Base-by-base conservation (phyloP, 1,140 invertebrate species). In the Meloidogyne floridensis region DNA sequence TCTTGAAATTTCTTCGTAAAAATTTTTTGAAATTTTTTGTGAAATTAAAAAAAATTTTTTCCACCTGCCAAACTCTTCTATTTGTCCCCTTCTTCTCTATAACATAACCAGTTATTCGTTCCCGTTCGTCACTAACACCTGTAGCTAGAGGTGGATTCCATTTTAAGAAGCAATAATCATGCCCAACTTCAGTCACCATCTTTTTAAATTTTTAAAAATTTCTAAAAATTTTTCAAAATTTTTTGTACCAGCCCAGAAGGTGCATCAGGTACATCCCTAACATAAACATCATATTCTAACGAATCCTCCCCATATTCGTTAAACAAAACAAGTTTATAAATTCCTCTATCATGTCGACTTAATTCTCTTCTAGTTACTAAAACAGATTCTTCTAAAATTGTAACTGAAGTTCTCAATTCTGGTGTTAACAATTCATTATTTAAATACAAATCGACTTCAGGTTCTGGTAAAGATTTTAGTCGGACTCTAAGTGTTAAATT, bases 281-380 rank as follows among this genome's bases (percentile, higher is more conserved):
- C 85, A 75, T 81, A 86, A 13, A 88, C 88, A 51, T 85, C 76
- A 43, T 85, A 83, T 69, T 82, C 85, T 0, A 94, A 95, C 0
- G 95, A 95, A 90, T 97, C 96, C 88, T 94, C 95, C 81, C 97
- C 97, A 82, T 94, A 95, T 43, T 95, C 93, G 91, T 99, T 99
- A 84, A 94, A 95, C 53, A 99, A 91, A 85, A 95, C 95, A 7
- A 99, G 90, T 18, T 93, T 93, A 89, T 96, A 97, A 90, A 95
- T 94, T 20, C 95, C 95, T 75, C 93, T 94, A 89, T 97, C 95
- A 82, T 92, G 93, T 72, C 86, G 89, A 32, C 71, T 83, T 7
- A 85, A 79, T 53, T 76, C 82, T 42, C 81, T 80, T 53, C 87
- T 59, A 56, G 81, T 83, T 7, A 86, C 80, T 53, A 87, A 77